These are phyloP conservation scores for Opisthocomus hoazin DNA, from an alignment of 2,113 vertebrate genomes.

Conservation along the genomic window DNA sequence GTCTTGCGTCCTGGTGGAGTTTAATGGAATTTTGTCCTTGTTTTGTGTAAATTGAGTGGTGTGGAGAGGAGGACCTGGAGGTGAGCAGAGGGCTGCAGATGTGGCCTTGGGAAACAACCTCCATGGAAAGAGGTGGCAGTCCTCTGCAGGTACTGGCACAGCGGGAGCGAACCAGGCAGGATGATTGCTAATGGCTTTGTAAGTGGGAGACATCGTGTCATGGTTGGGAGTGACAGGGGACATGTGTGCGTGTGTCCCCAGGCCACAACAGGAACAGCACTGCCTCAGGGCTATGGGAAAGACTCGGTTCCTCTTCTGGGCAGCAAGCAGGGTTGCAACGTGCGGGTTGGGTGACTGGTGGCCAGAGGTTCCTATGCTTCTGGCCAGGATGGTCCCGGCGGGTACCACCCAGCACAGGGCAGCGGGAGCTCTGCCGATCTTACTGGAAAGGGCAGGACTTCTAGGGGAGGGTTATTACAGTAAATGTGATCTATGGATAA, in stretches of 20 bases:
- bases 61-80: too few relatives aligned
- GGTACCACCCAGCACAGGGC: rapidly evolving
- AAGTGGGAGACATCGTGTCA: rapidly evolving
- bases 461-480: not conserved
- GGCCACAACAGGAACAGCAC: not conserved
- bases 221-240: not conserved
- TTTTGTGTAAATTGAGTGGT: not conserved
- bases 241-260: rapidly evolving
- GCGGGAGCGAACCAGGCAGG: not conserved
- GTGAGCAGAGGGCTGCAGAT: not conserved
- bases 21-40: not conserved
- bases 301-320: not conserved
- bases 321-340: not conserved
- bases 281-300: not conserved
- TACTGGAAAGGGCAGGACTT: not conserved
- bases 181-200: not conserved
- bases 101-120: not conserved
- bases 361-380: not conserved
- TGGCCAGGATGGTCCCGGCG: rapidly evolving
- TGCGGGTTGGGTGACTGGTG: not conserved
- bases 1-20: rapidly evolving
- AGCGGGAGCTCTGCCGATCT: not conserved
- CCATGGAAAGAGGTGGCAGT: not conserved
- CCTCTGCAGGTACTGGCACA: not conserved
- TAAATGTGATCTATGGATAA: not conserved